Evolutionary conservation across 2,113 vertebrate genomes (phyloP).

Genomic region (Arizona elegans): DNA sequence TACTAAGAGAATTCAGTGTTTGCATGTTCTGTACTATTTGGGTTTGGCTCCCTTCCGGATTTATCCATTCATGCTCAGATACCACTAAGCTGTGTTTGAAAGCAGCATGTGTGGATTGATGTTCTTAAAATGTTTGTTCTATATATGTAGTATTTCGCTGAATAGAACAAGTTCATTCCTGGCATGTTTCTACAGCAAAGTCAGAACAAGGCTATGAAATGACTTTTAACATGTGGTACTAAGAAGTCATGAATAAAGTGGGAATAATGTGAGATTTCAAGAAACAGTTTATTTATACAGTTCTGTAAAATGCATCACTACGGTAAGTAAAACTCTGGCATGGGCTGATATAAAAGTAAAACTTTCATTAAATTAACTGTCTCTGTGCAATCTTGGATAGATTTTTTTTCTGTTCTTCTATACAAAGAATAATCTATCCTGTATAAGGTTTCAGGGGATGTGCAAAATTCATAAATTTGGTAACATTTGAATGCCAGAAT

Average conservation of each 20-base stretch:
- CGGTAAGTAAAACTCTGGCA: neutral
- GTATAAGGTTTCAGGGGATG: conserved; percentile 25
- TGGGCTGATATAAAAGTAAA: neutral
- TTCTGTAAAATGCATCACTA: conserved; percentile 24
- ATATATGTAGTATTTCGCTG: conserved; percentile 47
- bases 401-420: neutral
- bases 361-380: conserved; percentile 17
- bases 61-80: neutral
- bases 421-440: neutral
- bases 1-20: neutral
- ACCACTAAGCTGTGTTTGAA: neutral
- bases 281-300: conserved; percentile 29
- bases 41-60: neutral
- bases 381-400: conserved; percentile 24
- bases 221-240: conserved; percentile 42
- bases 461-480: neutral
- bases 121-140: conserved; percentile 62
- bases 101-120: conserved; percentile 34
- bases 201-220: conserved; percentile 42
- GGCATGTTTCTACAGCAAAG: conserved; percentile 2
- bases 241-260: neutral
- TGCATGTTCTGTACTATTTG: neutral
- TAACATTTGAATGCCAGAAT: neutral
- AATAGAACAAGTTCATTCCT: conserved; percentile 41
- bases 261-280: conserved; percentile 18